A percentile compares a stretch with the other conserved stretches of the same genome.
Evolutionary conservation across 2,888 invertebrate genomes (phyloP).

Genomic region (Hydraecia micacea): DNA sequence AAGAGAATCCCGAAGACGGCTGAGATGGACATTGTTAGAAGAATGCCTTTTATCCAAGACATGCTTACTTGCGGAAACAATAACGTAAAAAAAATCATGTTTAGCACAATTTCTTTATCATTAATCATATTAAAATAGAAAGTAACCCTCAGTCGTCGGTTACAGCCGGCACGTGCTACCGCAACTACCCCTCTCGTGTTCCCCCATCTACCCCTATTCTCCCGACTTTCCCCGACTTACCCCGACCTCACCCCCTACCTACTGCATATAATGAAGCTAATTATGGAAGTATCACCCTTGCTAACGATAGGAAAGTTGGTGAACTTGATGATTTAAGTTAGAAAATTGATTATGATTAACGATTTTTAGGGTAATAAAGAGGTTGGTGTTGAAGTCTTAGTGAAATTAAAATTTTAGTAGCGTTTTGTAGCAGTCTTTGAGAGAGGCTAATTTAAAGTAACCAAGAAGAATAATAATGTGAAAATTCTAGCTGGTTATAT

Average conservation of each 20-base stretch:
- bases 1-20: background rate
- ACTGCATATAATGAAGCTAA: slow-evolving; percentile 64
- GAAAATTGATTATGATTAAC: slow-evolving; percentile 55
- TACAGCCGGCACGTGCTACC: slow-evolving; percentile 57
- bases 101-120: slow-evolving; percentile 9
- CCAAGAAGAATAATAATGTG: background rate
- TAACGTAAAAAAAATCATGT: background rate
- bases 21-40: no score
- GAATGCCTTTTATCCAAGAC: background rate
- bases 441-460: background rate
- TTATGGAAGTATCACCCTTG: slow-evolving; percentile 52
- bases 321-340: slow-evolving; percentile 29
- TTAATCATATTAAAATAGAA: slow-evolving; percentile 56
- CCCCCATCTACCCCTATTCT: slow-evolving; percentile 41
- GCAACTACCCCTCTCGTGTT: slow-evolving; percentile 47
- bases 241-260: slow-evolving; percentile 34
- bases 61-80: no score
- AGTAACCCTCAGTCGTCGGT: slow-evolving; percentile 48
- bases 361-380: slow-evolving; percentile 13
- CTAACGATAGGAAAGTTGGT: slow-evolving; percentile 41
- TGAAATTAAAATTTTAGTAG: background rate
- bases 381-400: background rate
- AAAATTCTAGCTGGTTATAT: background rate
- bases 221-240: slow-evolving; percentile 12
- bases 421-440: background rate